These are phyloP conservation scores for Camponotus fellah DNA, from an alignment of 2,888 invertebrate genomes.

Conservation along the genomic window DNA sequence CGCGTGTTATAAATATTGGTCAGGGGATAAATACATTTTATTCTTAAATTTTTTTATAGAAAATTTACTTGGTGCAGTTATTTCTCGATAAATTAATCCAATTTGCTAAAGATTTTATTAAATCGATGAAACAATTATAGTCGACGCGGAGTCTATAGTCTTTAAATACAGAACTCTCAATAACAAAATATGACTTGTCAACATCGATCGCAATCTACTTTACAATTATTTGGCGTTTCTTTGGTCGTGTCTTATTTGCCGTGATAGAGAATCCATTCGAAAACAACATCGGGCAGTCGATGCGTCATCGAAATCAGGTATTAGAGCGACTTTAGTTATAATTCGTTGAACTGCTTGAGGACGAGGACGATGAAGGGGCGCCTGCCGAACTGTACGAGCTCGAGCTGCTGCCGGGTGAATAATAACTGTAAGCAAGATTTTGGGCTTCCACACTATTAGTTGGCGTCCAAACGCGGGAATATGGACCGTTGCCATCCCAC, in stretches of 20 bases:
- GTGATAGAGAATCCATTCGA: constrained; percentile 27
- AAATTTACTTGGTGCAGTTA: constrained; percentile 28
- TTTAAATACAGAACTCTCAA: constrained; percentile 43
- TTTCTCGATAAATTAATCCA: constrained; percentile 34
- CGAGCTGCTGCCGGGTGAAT: constrained; percentile 89
- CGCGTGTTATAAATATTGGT: neutral
- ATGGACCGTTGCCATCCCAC: constrained; percentile 92
- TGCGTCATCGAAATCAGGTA: constrained; percentile 47
- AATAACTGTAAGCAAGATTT: constrained; percentile 85
- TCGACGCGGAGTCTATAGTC: constrained; percentile 42
- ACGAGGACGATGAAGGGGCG: constrained; percentile 88
- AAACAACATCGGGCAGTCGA: constrained; percentile 55
- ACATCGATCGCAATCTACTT: constrained; percentile 36
- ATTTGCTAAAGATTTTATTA: constrained; percentile 8
- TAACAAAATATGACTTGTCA: constrained; percentile 26
- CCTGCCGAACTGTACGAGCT: constrained; percentile 92
- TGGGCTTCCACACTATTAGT: constrained; percentile 83
- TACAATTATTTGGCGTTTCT: constrained; percentile 76
- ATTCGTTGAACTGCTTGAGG: constrained; percentile 82
- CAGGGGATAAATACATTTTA: neutral
- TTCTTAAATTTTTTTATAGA: neutral
- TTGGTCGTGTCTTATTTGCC: constrained; percentile 69
- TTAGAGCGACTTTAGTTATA: constrained; percentile 69
- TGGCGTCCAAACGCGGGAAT: constrained; percentile 92
- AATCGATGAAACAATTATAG: constrained; percentile 13